Percentiles rank a stretch among this genome's conserved stretches.
Evolutionary conservation across 2,888 invertebrate genomes (phyloP).

Genomic region (Autographa pulchrina): DNA sequence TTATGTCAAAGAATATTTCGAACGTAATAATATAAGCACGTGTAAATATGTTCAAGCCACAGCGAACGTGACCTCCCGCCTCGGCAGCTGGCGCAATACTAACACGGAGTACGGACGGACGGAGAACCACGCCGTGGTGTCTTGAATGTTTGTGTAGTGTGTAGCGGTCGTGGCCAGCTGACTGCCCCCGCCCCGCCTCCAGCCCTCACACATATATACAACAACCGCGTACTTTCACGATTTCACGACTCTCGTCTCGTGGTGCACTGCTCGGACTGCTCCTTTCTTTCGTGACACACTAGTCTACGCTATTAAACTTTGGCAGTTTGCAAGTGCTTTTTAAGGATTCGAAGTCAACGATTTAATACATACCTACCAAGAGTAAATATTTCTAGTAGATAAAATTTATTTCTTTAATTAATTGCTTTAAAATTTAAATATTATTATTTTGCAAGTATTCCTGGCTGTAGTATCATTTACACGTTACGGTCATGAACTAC

Average conservation of each 20-base stretch:
- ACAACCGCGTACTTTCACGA: not conserved
- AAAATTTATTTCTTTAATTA: too few relatives aligned
- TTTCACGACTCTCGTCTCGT: not conserved
- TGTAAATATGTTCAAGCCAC: constrained; percentile 55
- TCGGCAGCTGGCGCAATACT: constrained; percentile 64
- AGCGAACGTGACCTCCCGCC: constrained; percentile 66
- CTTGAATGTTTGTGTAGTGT: constrained; percentile 4
- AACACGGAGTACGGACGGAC: constrained; percentile 10
- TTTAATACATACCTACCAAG: too few relatives aligned
- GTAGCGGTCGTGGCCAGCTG: not conserved
- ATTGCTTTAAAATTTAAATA: too few relatives aligned
- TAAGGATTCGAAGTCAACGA: too few relatives aligned
- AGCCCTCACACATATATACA: not conserved
- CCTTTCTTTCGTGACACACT: too few relatives aligned
- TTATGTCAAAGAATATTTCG: constrained; percentile 19
- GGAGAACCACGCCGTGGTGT: not conserved
- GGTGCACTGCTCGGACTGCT: too few relatives aligned
- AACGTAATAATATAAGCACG: constrained; percentile 68
- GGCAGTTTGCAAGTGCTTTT: too few relatives aligned
- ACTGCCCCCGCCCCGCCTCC: not conserved
- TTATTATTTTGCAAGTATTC: too few relatives aligned
- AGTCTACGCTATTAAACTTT: too few relatives aligned
- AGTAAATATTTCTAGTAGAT: too few relatives aligned
- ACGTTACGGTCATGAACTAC: too few relatives aligned
- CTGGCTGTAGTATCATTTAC: too few relatives aligned